These are phyloP conservation scores for Cossypha dichroa DNA, from an alignment of 2,797 vertebrate genomes.

Conservation along the genomic window DNA sequence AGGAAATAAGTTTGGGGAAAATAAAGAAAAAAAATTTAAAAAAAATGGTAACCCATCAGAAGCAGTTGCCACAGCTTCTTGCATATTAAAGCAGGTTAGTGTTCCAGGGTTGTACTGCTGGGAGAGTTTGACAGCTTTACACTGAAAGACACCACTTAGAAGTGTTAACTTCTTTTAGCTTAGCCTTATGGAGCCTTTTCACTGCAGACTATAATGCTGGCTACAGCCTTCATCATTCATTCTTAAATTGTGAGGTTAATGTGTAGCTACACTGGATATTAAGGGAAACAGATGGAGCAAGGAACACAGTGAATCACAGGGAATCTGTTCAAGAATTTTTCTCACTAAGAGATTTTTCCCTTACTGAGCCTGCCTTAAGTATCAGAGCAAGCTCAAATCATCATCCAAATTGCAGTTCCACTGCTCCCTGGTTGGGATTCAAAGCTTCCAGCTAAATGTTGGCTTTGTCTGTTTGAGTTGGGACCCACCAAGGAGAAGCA, in stretches of 20 bases:
- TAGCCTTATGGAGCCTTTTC: slow-evolving; percentile 40
- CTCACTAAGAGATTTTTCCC: not conserved
- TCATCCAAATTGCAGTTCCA: not conserved
- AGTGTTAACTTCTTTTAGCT: slow-evolving; percentile 29
- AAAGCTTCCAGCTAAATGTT: not conserved
- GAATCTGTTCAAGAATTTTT: slow-evolving; percentile 60
- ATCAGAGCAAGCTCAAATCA: not conserved
- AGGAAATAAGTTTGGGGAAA: not conserved
- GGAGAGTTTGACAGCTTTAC: not conserved
- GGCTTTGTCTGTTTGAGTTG: not conserved
- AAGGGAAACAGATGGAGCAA: slow-evolving; percentile 61
- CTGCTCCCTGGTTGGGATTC: not conserved
- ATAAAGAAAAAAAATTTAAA: not conserved
- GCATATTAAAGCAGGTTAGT: not conserved
- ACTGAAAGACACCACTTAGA: slow-evolving; percentile 20
- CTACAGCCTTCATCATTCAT: slow-evolving; percentile 35
- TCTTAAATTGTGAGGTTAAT: slow-evolving; percentile 60
- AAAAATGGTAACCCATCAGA: not conserved
- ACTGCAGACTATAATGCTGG: not conserved
- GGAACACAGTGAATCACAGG: slow-evolving; percentile 53
- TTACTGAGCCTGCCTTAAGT: slow-evolving; percentile 25
- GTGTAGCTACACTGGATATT: slow-evolving; percentile 15
- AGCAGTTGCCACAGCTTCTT: not conserved
- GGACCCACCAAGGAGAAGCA: not conserved
- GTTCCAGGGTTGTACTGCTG: not conserved